These are phyloP conservation scores for Malurus alboscapulatus DNA, from an alignment of 2,113 vertebrate genomes.

Conservation along the genomic window DNA sequence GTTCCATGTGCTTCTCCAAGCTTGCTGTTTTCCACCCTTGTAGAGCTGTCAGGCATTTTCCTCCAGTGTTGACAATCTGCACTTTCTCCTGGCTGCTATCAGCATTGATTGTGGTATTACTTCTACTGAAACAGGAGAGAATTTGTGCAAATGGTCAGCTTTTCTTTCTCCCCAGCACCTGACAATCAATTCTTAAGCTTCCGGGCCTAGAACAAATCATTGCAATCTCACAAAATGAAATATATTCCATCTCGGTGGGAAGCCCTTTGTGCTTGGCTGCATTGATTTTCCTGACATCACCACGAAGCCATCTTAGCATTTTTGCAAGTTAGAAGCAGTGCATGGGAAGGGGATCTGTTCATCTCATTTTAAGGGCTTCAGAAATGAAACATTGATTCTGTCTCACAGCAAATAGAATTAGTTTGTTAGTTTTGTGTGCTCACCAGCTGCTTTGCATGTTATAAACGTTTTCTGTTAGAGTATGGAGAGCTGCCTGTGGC, in stretches of 20 bases:
- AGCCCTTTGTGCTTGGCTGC: neutral
- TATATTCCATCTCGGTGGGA: neutral
- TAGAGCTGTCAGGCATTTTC: neutral
- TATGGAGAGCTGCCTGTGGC: neutral
- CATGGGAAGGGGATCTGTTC: neutral
- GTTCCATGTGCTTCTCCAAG: neutral
- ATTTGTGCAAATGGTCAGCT: neutral
- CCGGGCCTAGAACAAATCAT: neutral
- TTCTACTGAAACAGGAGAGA: neutral
- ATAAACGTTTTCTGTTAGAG: neutral
- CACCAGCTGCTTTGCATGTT: neutral
- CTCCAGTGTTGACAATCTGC: neutral
- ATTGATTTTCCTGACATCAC: neutral
- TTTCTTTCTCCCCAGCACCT: neutral
- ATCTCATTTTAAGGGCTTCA: neutral
- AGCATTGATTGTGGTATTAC: neutral
- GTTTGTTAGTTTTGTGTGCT: neutral
- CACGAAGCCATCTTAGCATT: accelerated
- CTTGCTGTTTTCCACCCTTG: neutral
- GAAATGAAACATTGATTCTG: neutral
- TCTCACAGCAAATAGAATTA: neutral
- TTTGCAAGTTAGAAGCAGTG: neutral
- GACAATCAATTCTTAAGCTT: neutral
- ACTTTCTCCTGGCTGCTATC: neutral
- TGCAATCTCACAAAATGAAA: neutral